Conservation (phyloP, 35 echinoderm and acorn worm species). For the Patiria miniata region DNA sequence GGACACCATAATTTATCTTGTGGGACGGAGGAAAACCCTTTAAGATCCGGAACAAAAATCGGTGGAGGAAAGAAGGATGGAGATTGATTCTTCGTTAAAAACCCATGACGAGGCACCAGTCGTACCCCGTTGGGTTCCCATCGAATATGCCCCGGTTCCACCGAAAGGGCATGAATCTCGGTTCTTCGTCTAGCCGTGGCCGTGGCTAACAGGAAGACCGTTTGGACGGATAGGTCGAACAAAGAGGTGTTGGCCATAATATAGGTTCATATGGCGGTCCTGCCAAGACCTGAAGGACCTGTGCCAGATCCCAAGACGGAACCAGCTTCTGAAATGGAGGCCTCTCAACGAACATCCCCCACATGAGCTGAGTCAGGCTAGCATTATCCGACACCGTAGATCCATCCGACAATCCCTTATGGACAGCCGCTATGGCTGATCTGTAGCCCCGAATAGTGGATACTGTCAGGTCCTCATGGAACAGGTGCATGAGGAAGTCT, state of each 20-base stretch:
- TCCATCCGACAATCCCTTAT: slow-evolving; percentile 23
- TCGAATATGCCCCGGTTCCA: not conserved
- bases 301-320: slow-evolving; percentile 40
- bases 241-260: not conserved
- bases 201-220: slow-evolving; percentile 31
- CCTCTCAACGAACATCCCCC: slow-evolving; percentile 26
- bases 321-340: not conserved
- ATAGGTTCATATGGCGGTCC: slow-evolving; percentile 21
- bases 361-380: not conserved
- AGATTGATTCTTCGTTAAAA: slow-evolving; percentile 57
- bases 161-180: slow-evolving; percentile 26
- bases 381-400: not conserved
- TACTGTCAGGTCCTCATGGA: not conserved
- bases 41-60: not conserved
- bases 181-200: not conserved
- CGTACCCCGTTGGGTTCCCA: too few relatives aligned
- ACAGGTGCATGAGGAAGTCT: slow-evolving; percentile 33
- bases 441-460: slow-evolving; percentile 30
- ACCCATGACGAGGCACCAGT: not conserved
- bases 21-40: not conserved
- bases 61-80: not conserved
- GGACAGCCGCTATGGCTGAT: slow-evolving; percentile 29
- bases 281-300: not conserved
- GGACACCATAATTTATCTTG: slow-evolving; percentile 32
- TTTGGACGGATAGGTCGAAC: not conserved